Evolutionary conservation across 2,113 vertebrate genomes (phyloP).

Genomic region (Mustela lutreola): DNA sequence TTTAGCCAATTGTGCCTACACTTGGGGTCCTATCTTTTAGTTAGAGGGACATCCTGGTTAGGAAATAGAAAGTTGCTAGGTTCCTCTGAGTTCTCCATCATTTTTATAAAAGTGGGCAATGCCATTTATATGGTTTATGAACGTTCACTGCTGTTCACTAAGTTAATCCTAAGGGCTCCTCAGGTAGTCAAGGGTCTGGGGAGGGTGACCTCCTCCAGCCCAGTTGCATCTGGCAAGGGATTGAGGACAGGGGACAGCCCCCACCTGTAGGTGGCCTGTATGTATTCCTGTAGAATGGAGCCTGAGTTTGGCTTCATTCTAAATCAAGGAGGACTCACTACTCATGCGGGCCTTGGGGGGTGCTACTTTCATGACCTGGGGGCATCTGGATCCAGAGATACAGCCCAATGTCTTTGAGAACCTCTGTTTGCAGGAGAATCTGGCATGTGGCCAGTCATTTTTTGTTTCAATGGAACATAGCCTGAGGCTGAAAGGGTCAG

Average conservation of each 20-base stretch:
- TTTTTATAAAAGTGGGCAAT: neutral
- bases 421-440: neutral
- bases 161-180: neutral
- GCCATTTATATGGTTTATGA: neutral
- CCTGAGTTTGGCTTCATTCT: neutral
- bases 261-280: neutral
- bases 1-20: neutral
- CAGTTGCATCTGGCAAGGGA: neutral
- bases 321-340: neutral
- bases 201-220: neutral
- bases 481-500: neutral
- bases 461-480: neutral
- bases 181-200: neutral
- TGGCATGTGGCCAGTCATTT: neutral
- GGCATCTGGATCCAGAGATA: neutral
- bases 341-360: neutral
- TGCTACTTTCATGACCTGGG: neutral
- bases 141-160: neutral
- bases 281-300: neutral
- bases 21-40: neutral
- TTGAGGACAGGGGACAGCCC: neutral
- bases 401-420: neutral
- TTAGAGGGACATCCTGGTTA: neutral
- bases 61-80: neutral
- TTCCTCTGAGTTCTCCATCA: neutral